Evolutionary conservation across 2,113 vertebrate genomes (phyloP), one percentile per base, ranked within the genome.

Genomic region (Polypterus bichir): DNA sequence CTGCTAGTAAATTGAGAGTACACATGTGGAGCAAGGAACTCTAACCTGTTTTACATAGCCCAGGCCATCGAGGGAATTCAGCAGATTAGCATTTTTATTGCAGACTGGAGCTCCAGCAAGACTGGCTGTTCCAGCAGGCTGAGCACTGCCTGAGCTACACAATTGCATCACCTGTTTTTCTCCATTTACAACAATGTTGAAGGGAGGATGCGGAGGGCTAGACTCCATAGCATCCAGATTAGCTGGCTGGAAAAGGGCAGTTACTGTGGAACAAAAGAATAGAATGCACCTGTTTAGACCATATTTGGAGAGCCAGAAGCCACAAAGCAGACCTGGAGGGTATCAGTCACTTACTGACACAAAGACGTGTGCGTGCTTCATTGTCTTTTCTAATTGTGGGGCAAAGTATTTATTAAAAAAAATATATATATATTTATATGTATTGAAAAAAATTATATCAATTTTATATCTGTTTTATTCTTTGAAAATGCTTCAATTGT

Each of bases 61-160:
- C 62, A 52, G 7, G 73, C 65, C 64, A 69, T 59, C 74, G 60
- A 60, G 73, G 74, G 74, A 70, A 73, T 72, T 64, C 64, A 55
- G 63, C 62, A 65, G 68, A 76, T 76, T 76, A 73, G 71, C 74
- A 76, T 76, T 76, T 76, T 73, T 76, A 76, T 76, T 73, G 70
- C 65, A 45, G 66, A 53, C 66, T 57, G 56, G 59, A 70, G 64
- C 54, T 60, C 54, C 59, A 53, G 64, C 7, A 66, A 64, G 56
- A 49, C 61, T 47, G 48, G 58, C 48, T 58, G 56, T 54, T 59
- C 63, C 51, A 49, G 55, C 47, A 59, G 54, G 46, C 52, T 58
- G 62, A 49, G 11, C 65, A 44, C 65, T 3, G 57, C n/a, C 57
- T 10, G 7, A 44, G 54, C 49, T 54, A 48, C 54, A 58, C 56